These are phyloP conservation scores for Rhodinocichla rosea DNA, from an alignment of 2,113 vertebrate genomes.

Conservation along the genomic window DNA sequence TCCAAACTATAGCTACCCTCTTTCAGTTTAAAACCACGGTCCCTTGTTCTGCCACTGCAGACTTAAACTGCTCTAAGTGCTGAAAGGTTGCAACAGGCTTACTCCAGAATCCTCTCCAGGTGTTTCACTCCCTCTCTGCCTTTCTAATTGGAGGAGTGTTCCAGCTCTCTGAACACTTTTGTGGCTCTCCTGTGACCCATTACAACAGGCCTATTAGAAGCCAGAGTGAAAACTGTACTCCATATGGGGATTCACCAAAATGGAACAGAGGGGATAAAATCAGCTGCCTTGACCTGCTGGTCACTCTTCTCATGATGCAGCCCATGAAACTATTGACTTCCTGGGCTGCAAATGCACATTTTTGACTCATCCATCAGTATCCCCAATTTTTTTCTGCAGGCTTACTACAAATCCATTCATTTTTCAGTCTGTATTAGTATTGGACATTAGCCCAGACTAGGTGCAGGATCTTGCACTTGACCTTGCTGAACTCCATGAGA, in stretches of 20 bases:
- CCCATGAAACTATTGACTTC: fast-evolving
- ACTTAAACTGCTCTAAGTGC: not conserved
- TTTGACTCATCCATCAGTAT: not conserved
- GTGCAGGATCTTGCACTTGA: not conserved
- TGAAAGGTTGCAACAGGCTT: not conserved
- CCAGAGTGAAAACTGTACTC: not conserved
- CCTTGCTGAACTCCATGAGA: not conserved
- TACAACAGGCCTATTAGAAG: not conserved
- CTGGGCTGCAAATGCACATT: not conserved
- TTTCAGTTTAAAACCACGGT: not conserved
- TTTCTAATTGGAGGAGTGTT: not conserved
- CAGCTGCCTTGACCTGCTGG: not conserved
- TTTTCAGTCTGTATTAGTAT: not conserved
- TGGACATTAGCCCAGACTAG: not conserved
- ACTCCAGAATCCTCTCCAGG: not conserved
- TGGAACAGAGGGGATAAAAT: not conserved
- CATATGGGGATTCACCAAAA: not conserved
- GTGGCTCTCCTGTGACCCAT: not conserved
- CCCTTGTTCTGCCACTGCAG: not conserved
- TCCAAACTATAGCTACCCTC: not conserved
- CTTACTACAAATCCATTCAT: not conserved
- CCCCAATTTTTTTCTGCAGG: not conserved
- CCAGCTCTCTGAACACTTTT: not conserved
- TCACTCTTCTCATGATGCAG: not conserved
- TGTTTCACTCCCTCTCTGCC: not conserved